Evolutionary conservation across 2,113 vertebrate species (phyloP), one percentile per base, ranked within the genome.

Genomic region (Aegithalos caudatus): DNA sequence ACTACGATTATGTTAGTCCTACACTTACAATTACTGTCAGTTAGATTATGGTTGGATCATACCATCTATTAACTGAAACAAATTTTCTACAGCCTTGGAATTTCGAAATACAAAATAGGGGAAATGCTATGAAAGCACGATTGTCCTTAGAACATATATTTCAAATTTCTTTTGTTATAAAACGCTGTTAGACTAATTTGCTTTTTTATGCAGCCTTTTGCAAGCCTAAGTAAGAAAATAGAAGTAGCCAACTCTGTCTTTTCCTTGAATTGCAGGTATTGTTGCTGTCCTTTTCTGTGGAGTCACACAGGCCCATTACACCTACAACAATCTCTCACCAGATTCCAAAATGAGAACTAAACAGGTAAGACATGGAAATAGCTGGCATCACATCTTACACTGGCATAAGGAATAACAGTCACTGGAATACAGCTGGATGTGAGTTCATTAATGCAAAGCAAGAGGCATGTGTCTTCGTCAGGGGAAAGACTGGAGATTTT

Each of bases 281-380:
- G 98, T 99, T 54, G 98, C 98, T 28, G 98, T 99, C 86, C 98
- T 99, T 86, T 99, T 99, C 96, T 99, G 98, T 88, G 98, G 98
- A 93, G 97, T 99, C 81, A 98, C 98, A 18, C 98, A 99, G 88
- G 98, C 98, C 31, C 98, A 98, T 85, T 99, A 99, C 76, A 99
- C 98, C 47, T 97, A 98, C 97, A 98, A 98, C 96, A 99, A 99
- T 65, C 97, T 99, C 69, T 99, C 98, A 9, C 23, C 88, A 14
- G 98, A 98, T 90, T 98, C 97, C 96, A 98, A 97, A 96, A 90
- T 95, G 92, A 98, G 98, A 95, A 98, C 97, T 40, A 98, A 98
- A 91, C 98, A 99, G 98, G 98, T 99, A 98, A 86, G 87, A 66
- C 47, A 66, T 83, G 62, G 92, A 83, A 67, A 71, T 64, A 56